These are phyloP conservation scores for Manis javanica DNA, from an alignment of 2,797 vertebrate species.

Conservation along the genomic window DNA sequence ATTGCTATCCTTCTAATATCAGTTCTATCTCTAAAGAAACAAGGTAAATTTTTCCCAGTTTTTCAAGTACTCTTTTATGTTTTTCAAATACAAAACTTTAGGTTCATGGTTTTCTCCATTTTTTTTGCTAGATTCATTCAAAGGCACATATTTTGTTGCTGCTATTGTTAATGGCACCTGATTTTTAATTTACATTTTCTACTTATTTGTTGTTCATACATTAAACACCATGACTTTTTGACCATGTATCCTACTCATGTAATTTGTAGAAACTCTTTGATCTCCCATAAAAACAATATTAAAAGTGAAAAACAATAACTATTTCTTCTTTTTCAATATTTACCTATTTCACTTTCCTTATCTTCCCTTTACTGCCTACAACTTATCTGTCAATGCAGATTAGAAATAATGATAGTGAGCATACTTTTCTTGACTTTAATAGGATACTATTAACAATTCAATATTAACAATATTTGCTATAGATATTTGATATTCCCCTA, in stretches of 20 bases:
- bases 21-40: neutral
- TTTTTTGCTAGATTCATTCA: neutral
- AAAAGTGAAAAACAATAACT: neutral
- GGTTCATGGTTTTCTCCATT: neutral
- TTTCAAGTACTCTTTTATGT: neutral
- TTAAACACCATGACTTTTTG: neutral
- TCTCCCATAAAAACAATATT: neutral
- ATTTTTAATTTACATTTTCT: neutral
- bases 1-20: neutral
- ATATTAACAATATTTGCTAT: neutral
- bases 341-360: neutral
- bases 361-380: neutral
- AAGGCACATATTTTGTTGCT: neutral
- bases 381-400: neutral
- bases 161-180: neutral
- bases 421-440: conserved; percentile 10
- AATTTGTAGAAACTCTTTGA: neutral
- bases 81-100: neutral
- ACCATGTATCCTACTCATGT: neutral
- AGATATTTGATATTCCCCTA: neutral
- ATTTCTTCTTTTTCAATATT: neutral
- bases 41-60: neutral
- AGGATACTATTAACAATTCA: neutral
- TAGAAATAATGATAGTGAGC: neutral
- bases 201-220: neutral